Percentiles rank a stretch among this genome's conserved stretches.
phyloP scores from a whole-genome alignment of 2,888 invertebrate genomes.

The Sinohyriopsis cumingii region DNA sequence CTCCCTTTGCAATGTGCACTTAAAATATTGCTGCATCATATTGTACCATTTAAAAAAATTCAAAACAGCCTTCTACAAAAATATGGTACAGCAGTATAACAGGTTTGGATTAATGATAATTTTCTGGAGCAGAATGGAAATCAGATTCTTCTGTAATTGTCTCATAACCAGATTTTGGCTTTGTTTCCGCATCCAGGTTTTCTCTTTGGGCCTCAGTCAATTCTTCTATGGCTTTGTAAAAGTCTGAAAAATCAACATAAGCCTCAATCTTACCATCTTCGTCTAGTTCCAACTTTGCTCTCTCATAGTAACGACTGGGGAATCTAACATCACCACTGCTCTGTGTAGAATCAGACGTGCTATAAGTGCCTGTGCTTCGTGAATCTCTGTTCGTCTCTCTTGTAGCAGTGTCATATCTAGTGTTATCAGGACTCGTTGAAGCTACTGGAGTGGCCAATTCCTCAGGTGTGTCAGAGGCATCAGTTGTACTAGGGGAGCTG shows the following conservation, averaged over 20 bases:
- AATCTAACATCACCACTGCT: conserved; percentile 62
- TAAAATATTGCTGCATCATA: too few relatives aligned
- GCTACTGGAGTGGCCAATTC: conserved; percentile 33
- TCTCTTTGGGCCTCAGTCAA: conserved; percentile 64
- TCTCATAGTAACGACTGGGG: conserved; percentile 44
- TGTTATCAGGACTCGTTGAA: conserved; percentile 29
- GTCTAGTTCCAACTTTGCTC: conserved; percentile 74
- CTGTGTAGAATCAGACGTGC: conserved; percentile 64
- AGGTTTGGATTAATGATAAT: too few relatives aligned
- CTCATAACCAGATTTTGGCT: conserved; percentile 65
- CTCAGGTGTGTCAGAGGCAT: conserved; percentile 17
- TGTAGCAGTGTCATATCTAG: conserved; percentile 25
- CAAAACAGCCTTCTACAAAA: too few relatives aligned
- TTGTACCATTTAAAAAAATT: too few relatives aligned
- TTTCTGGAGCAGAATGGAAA: background rate
- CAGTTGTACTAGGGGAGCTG: conserved; percentile 15
- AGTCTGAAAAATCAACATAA: conserved; percentile 89
- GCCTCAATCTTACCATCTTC: conserved; percentile 82
- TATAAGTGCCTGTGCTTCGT: conserved; percentile 48
- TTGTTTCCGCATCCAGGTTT: conserved; percentile 56
- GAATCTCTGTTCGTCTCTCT: conserved; percentile 21
- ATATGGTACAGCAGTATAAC: too few relatives aligned
- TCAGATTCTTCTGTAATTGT: conserved; percentile 63
- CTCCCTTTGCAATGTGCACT: too few relatives aligned
- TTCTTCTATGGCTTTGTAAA: conserved; percentile 61